Percentiles rank a stretch among this genome's conserved stretches.
phyloP scores from a whole-genome alignment of 2,797 vertebrate species.

The Ctenopoma kingsleyae region DNA sequence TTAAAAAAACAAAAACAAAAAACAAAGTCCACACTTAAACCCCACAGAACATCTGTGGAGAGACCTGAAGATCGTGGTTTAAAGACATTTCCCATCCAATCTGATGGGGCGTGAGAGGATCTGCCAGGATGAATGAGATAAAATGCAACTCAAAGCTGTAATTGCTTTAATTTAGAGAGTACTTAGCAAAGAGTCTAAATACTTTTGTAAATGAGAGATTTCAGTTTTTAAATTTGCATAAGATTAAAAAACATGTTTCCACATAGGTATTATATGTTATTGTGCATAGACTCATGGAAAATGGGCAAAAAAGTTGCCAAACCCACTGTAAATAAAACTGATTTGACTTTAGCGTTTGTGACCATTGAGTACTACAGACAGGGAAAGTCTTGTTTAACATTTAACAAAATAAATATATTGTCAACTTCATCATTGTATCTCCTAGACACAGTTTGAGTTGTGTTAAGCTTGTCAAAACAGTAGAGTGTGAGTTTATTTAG shows the following conservation, averaged over 20 bases:
- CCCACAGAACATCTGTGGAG: neutral
- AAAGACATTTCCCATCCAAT: neutral
- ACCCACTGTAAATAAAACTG: neutral
- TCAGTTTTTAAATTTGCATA: neutral
- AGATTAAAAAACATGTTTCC: neutral
- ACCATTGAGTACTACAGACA: neutral
- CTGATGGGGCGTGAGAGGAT: neutral
- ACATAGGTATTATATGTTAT: too few species aligned
- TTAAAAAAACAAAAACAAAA: too few species aligned
- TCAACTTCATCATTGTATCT: constrained; percentile 4
- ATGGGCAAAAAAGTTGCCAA: too few species aligned
- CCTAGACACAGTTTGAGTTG: neutral
- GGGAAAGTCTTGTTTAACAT: neutral
- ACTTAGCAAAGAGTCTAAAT: too few species aligned
- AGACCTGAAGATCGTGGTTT: neutral
- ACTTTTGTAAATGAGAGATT: neutral
- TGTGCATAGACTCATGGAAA: too few species aligned
- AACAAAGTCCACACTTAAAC: neutral
- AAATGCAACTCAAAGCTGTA: neutral
- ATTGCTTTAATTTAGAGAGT: neutral
- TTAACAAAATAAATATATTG: neutral
- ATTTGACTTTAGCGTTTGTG: neutral
- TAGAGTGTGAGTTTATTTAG: constrained; percentile 2
- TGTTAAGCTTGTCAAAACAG: constrained; percentile 1
- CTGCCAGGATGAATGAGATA: neutral